Percentiles rank a stretch among this genome's conserved stretches.
Evolutionary conservation across 2,888 invertebrate species (phyloP).

Genomic region (Caenorhabditis japonica): DNA sequence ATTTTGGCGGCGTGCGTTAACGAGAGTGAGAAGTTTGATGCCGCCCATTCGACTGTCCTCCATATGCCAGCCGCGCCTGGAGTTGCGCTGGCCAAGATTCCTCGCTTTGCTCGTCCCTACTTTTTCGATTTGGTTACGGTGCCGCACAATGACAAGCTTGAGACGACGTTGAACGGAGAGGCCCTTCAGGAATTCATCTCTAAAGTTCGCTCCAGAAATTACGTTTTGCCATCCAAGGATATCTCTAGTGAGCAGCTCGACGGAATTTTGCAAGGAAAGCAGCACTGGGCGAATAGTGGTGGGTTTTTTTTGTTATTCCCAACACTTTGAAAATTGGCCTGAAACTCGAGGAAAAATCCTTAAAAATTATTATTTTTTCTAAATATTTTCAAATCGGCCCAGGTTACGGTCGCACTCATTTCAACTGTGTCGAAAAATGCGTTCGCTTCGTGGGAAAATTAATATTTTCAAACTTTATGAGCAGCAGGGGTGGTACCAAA

Average conservation of each 20-base stretch:
- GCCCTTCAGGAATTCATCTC: constrained; percentile 30
- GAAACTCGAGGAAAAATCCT: too few relatives aligned
- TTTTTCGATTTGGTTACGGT: constrained; percentile 46
- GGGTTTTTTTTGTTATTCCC: too few relatives aligned
- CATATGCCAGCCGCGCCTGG: constrained; percentile 24
- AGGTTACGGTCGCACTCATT: too few relatives aligned
- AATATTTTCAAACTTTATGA: not conserved
- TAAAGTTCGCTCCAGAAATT: constrained; percentile 34
- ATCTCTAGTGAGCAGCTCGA: constrained; percentile 25
- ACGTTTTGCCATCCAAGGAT: constrained; percentile 31
- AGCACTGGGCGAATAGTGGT: constrained; percentile 26
- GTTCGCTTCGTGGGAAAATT: too few relatives aligned
- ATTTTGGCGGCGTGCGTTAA: constrained; percentile 36
- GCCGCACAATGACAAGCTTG: constrained; percentile 35
- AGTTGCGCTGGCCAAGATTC: constrained; percentile 1
- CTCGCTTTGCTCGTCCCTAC: constrained; percentile 34
- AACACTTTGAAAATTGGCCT: too few relatives aligned
- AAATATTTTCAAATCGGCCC: too few relatives aligned
- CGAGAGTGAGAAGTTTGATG: constrained; percentile 35
- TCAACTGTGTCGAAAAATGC: too few relatives aligned
- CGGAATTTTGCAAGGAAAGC: constrained; percentile 29
- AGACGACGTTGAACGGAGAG: constrained; percentile 16
- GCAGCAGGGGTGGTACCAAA: too few relatives aligned
- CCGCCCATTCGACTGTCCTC: not conserved
- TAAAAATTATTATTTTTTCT: too few relatives aligned